Evolutionary conservation across 2,113 vertebrate species (phyloP).

Genomic region (Cromileptes altivelis): DNA sequence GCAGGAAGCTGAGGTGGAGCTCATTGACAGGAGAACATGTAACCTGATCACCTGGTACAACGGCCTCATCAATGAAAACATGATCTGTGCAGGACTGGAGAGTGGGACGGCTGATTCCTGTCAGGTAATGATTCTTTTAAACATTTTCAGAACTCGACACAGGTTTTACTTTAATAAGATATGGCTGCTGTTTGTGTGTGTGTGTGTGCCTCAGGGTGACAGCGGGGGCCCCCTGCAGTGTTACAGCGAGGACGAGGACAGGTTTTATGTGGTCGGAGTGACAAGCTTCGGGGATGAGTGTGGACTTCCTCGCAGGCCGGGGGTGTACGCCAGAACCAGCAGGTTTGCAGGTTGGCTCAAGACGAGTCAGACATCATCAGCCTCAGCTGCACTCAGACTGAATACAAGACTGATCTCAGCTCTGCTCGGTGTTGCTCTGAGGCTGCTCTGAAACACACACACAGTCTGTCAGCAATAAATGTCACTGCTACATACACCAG

Average conservation of each 20-base stretch:
- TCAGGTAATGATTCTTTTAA: constrained; percentile 59
- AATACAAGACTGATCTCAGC: constrained; percentile 9
- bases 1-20: constrained; percentile 73
- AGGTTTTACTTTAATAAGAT: not conserved
- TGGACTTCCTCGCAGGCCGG: constrained; percentile 78
- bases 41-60: constrained; percentile 71
- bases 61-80: constrained; percentile 63
- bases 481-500: not conserved
- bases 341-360: constrained; percentile 65
- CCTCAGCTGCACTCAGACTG: constrained; percentile 15
- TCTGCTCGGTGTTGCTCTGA: constrained; percentile 42
- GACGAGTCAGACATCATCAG: constrained; percentile 27
- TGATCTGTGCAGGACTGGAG: constrained; percentile 80
- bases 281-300: constrained; percentile 85
- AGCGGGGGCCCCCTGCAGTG: constrained; percentile 88
- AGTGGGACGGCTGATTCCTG: constrained; percentile 63
- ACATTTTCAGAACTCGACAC: not conserved
- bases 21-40: constrained; percentile 67
- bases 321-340: constrained; percentile 83
- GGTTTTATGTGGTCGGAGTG: constrained; percentile 83
- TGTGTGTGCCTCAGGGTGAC: constrained; percentile 79
- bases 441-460: constrained; percentile 32
- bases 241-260: constrained; percentile 68
- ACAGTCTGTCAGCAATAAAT: constrained; percentile 16
- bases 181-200: not conserved